Evolutionary conservation across 2,888 invertebrate genomes (phyloP).

Genomic region (Meghimatium bilineatum): DNA sequence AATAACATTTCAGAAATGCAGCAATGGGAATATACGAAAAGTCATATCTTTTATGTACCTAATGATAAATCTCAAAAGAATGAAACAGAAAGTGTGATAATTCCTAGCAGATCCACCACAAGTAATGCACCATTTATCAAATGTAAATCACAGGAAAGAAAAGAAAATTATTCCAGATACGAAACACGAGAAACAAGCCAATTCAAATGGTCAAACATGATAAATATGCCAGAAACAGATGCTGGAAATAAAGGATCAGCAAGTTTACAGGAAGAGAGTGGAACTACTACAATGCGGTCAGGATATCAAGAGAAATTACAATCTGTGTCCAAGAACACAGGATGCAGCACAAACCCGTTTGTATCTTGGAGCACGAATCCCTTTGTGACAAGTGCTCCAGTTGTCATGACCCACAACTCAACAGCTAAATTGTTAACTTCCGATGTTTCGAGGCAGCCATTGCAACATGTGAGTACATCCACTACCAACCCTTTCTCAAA

Average conservation of each 20-base stretch:
- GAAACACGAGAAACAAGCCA: no score
- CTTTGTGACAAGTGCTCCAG: not conserved
- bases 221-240: no score
- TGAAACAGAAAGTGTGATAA: not conserved
- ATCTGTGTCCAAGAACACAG: not conserved
- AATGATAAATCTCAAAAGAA: not conserved
- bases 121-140: not conserved
- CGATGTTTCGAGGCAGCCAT: not conserved
- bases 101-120: not conserved
- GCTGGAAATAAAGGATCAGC: not conserved
- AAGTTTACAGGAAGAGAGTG: not conserved
- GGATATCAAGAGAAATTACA: not conserved
- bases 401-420: no score
- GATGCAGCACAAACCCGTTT: conserved; percentile 1
- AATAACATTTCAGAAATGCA: not conserved
- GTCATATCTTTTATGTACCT: not conserved
- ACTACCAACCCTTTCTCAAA: not conserved
- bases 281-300: not conserved
- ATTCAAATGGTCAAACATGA: not conserved
- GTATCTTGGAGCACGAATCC: not conserved
- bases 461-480: not conserved
- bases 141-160: not conserved
- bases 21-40: not conserved
- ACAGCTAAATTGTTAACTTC: no score
- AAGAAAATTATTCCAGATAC: not conserved